phyloP scores from a whole-genome alignment of 2,113 vertebrate species.

The Tyrannus savana region DNA sequence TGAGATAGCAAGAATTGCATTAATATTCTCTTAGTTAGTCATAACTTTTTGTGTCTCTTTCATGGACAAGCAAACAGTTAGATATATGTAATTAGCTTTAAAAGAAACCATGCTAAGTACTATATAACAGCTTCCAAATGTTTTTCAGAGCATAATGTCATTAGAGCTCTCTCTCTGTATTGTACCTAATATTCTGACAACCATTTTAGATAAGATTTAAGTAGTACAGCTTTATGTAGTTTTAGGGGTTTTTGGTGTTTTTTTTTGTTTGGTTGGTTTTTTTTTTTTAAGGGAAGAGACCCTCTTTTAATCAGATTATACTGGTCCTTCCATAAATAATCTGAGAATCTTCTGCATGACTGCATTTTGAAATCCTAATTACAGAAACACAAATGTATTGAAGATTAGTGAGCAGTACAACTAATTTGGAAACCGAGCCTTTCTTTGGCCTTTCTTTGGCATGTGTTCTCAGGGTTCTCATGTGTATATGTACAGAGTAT shows the following conservation, averaged over 20 bases:
- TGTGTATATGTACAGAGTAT: not conserved
- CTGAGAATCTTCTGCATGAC: not conserved
- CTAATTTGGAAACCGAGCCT: not conserved
- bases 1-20: not conserved
- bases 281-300: not conserved
- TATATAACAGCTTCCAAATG: not conserved
- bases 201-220: not conserved
- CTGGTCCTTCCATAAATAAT: not conserved
- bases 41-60: not conserved
- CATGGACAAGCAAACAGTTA: not conserved
- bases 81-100: not conserved
- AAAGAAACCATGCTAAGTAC: not conserved
- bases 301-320: not conserved
- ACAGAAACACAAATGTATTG: not conserved
- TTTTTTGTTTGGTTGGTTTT: not conserved
- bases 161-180: not conserved
- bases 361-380: constrained; percentile 4
- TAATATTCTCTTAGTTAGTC: not conserved
- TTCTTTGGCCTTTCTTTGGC: not conserved
- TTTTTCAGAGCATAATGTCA: not conserved
- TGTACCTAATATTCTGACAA: not conserved
- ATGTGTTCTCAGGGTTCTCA: not conserved
- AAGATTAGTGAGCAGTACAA: not conserved
- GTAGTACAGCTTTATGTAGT: not conserved
- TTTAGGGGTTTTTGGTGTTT: not conserved